Evolutionary conservation across 2,113 vertebrate genomes (phyloP).

Genomic region (Benthochromis sp.): DNA sequence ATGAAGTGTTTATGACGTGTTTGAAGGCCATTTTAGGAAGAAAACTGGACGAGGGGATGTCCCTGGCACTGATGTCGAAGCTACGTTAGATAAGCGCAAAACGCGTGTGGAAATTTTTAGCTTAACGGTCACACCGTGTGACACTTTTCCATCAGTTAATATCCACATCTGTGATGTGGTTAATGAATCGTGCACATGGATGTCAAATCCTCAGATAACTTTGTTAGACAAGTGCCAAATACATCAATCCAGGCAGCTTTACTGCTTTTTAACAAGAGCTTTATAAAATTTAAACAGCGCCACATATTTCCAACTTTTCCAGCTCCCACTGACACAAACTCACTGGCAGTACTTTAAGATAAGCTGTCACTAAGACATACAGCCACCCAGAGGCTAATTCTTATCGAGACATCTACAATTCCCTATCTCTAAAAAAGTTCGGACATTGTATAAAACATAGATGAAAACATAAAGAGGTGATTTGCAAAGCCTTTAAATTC

Average conservation of each 20-base stretch:
- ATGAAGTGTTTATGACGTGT: conserved; percentile 25
- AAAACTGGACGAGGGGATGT: neutral
- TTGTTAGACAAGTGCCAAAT: neutral
- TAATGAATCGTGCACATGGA: neutral
- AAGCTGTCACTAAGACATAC: neutral
- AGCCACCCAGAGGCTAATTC: neutral
- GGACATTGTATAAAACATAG: neutral
- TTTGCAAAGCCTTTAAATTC: neutral
- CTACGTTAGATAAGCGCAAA: conserved; percentile 1
- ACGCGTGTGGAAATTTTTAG: neutral
- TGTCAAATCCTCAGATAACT: neutral
- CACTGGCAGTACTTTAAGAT: neutral
- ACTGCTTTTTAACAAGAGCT: neutral
- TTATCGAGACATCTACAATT: neutral
- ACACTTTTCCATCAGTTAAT: conserved; percentile 2
- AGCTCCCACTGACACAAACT: neutral
- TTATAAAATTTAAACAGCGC: neutral
- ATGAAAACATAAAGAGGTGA: neutral
- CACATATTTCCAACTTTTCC: neutral
- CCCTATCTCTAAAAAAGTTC: rapidly evolving
- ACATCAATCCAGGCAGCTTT: neutral
- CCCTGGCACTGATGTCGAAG: neutral
- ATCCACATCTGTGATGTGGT: neutral
- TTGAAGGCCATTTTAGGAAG: neutral
- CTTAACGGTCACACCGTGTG: neutral